A percentile compares a stretch with the other conserved stretches of the same genome.
phyloP scores from a whole-genome alignment of 2,113 vertebrate genomes.

The Pithys albifrons region DNA sequence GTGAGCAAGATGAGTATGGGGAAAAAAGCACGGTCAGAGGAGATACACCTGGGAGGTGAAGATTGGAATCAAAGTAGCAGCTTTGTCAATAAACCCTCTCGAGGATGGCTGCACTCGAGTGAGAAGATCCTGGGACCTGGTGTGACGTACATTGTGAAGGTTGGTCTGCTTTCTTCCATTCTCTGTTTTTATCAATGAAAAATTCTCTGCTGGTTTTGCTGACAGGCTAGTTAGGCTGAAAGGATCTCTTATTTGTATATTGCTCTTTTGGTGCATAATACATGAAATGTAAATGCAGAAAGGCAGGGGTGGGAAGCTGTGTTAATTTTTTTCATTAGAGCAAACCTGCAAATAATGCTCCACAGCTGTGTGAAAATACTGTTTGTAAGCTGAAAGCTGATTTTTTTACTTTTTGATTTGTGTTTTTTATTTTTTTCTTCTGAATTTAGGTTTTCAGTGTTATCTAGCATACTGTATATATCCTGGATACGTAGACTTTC shows the following conservation, averaged over 20 bases:
- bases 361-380: conserved; percentile 10
- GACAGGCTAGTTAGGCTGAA: conserved; percentile 32
- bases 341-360: conserved; percentile 3
- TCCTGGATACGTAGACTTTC: conserved; percentile 20
- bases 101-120: conserved; percentile 88
- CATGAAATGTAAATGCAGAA: conserved; percentile 36
- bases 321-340: conserved; percentile 27
- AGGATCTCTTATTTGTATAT: conserved; percentile 19
- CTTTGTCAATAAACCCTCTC: conserved; percentile 84
- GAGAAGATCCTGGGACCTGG: conserved; percentile 97
- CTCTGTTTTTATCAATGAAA: conserved; percentile 73
- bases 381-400: neutral
- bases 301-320: neutral
- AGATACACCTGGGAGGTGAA: conserved; percentile 78
- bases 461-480: neutral
- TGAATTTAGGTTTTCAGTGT: conserved; percentile 6
- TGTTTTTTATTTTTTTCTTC: neutral
- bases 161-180: conserved; percentile 78
- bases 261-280: conserved; percentile 19
- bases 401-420: neutral
- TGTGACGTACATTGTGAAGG: conserved; percentile 97
- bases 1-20: conserved; percentile 79
- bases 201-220: conserved; percentile 23
- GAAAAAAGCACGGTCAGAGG: conserved; percentile 85
- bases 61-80: conserved; percentile 82